Base-by-base conservation (phyloP, 2,888 invertebrate species). In the Linnaemya vulpina region DNA sequence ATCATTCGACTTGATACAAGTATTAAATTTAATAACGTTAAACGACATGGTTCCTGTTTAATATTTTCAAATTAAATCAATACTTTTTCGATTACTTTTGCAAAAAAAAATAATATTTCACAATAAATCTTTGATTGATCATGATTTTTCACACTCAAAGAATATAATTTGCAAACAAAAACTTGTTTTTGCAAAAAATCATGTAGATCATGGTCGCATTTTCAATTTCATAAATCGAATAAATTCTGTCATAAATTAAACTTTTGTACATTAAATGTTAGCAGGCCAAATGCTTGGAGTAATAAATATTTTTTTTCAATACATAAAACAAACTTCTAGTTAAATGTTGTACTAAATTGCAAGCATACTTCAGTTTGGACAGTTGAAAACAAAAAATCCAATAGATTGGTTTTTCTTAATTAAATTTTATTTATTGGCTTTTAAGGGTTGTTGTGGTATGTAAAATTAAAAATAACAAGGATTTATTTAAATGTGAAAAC, bases 401-500 rank as follows among this genome's bases (percentile, higher is more conserved):
- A 35, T 60, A 17, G 35, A 3, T 35, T 58, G 35, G 20, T 38
- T 68, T 68, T 20, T 68, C 40, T 67, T 49, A 20, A 7, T 38
- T 51, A 53, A 38, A 17, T 11, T 10, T 60, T 17, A 60, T 60
- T 60, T 60, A 55, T 25, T 55, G 20, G 11, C 8, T 60, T 60
- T 35, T 8, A 7, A 35, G 30, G n/a, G n/a, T 10, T 35, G 35
- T 15, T 46, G n/a, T n/a, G 58, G 15, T n/a, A 10, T 30, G 11
- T 22, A 22, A 53, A 53, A 5, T 53, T 53, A 46, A 46, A n/a
- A n/a, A 1, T 46, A n/a, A n/a, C n/a, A n/a, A 46, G 46, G 46
- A 40, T 40, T 40, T 40, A 11, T 40, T 40, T 40, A 13, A 1
- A 13, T 40, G 40, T 11, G 30, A 38, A 38, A 38, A 9, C 10